Evolutionary conservation across 2,113 vertebrate species (phyloP).

Genomic region (Grallaria varia): DNA sequence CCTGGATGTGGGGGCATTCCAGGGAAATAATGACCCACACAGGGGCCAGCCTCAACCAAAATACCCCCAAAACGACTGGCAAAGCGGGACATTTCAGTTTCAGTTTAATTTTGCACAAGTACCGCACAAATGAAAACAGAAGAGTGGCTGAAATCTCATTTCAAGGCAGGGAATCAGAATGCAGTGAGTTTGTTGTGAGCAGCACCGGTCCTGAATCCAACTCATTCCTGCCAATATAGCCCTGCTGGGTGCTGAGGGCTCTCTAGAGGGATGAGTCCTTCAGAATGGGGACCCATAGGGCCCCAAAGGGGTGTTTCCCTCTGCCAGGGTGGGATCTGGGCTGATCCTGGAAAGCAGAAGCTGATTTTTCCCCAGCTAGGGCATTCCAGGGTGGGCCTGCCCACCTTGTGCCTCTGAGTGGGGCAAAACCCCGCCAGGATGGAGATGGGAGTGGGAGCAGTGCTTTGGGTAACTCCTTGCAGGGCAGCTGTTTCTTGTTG

Average conservation of each 20-base stretch:
- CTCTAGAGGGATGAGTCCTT: neutral
- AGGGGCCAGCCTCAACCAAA: neutral
- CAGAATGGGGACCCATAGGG: fast-evolving
- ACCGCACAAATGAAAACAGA: neutral
- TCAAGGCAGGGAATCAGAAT: neutral
- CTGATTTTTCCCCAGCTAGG: neutral
- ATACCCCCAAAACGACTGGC: neutral
- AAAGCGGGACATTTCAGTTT: fast-evolving
- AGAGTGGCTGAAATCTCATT: neutral
- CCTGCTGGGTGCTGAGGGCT: neutral
- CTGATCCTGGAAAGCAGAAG: neutral
- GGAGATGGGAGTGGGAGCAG: neutral
- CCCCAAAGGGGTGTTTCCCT: fast-evolving
- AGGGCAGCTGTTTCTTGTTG: neutral
- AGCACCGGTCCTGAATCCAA: fast-evolving
- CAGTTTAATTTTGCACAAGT: neutral
- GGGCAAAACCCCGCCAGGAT: neutral
- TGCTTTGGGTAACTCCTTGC: neutral
- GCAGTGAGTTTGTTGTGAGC: neutral
- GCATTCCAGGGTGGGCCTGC: neutral
- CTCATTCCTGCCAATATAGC: fast-evolving
- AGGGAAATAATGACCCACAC: neutral
- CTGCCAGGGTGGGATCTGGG: fast-evolving
- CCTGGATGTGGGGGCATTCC: neutral
- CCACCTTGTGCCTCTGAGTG: fast-evolving